phyloP scores from a whole-genome alignment of 1,140 invertebrate genomes.

The Rhyacophila brunnea region DNA sequence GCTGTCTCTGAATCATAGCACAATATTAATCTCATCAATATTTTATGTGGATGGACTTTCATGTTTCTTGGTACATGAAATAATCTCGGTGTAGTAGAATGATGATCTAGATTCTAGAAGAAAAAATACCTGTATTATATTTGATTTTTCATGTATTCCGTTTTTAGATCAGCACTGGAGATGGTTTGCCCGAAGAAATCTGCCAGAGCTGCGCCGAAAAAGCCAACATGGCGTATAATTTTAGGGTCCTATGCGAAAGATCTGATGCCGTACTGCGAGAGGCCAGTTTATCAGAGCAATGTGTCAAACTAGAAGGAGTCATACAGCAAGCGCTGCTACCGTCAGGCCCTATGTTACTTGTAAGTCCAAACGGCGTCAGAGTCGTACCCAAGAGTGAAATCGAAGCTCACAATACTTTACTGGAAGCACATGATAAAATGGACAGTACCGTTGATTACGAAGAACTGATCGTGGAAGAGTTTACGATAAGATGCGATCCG shows the following conservation, averaged over 20 bases:
- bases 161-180: conserved; percentile 20
- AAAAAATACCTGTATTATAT: background rate
- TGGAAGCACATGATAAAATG: too few relatives aligned
- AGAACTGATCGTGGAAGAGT: too few relatives aligned
- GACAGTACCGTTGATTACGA: too few relatives aligned
- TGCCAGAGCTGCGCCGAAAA: conserved; percentile 28
- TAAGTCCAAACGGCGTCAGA: background rate
- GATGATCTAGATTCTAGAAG: background rate
- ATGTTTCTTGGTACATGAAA: background rate
- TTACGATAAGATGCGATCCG: too few relatives aligned
- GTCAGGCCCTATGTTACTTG: background rate
- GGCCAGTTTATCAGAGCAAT: conserved; percentile 7
- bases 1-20: too few relatives aligned
- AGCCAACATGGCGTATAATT: conserved; percentile 24
- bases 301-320: conserved; percentile 10
- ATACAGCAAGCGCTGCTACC: conserved; percentile 6
- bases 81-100: background rate
- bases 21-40: background rate
- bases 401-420: background rate
- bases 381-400: conserved; percentile 2
- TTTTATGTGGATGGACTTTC: background rate
- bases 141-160: background rate
- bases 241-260: conserved; percentile 21
- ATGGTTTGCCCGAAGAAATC: conserved; percentile 26
- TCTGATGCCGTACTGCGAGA: conserved; percentile 25